Conservation (phyloP, 2,797 vertebrate species). For the Dipus sagitta region DNA sequence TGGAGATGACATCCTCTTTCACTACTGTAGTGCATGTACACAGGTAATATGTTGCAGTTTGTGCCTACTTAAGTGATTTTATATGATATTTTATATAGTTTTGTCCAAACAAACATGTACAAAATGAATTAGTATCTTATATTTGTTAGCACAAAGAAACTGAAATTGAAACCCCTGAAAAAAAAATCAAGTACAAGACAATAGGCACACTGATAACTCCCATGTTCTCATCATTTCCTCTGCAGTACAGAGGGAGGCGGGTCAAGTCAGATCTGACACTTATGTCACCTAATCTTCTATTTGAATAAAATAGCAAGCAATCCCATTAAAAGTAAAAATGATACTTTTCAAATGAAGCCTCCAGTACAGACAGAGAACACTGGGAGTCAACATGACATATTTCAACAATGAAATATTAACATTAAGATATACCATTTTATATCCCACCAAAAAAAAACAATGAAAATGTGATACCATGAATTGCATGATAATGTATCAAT, state of each 20-base stretch:
- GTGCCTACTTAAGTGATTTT: background rate
- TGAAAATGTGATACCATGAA: background rate
- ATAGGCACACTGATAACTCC: background rate
- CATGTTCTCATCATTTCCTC: background rate
- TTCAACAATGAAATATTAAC: background rate
- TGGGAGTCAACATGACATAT: background rate
- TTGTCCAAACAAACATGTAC: background rate
- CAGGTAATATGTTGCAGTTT: background rate
- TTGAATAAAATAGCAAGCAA: background rate
- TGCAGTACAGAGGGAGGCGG: background rate
- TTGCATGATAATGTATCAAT: background rate
- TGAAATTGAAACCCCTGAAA: background rate
- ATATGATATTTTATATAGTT: background rate
- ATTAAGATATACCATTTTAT: background rate
- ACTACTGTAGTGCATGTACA: background rate
- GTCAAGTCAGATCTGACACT: background rate
- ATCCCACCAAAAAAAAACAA: background rate
- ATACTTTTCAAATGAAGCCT: background rate
- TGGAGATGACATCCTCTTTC: background rate
- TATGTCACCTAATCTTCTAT: background rate
- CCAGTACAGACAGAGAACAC: background rate
- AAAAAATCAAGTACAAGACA: conserved; percentile 4
- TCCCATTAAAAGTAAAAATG: background rate
- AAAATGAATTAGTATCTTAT: background rate
- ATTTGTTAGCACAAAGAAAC: background rate